Percentiles rank a stretch among this genome's conserved stretches.
phyloP scores from a whole-genome alignment of 2,797 vertebrate species.

The Xenentodon cancila region DNA sequence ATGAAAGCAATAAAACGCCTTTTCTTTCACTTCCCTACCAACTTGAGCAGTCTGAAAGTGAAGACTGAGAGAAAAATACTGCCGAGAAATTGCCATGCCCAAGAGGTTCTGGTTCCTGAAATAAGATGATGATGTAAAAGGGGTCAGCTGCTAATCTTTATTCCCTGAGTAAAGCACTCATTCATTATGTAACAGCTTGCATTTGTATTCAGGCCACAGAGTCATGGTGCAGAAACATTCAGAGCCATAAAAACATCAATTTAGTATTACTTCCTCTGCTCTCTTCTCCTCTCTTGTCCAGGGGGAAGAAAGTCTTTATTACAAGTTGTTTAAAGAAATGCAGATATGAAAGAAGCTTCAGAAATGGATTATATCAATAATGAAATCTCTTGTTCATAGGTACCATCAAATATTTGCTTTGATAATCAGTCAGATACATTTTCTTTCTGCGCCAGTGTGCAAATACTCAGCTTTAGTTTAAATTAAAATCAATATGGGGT shows the following conservation, averaged over 20 bases:
- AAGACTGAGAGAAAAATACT: constrained; percentile 50
- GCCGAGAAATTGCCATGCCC: constrained; percentile 63
- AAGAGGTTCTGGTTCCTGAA: constrained; percentile 75
- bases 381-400: constrained; percentile 50
- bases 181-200: constrained; percentile 86
- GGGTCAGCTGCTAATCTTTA: constrained; percentile 84
- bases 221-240: constrained; percentile 72
- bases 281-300: constrained; percentile 21
- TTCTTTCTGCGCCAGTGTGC: constrained; percentile 33
- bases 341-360: constrained; percentile 40
- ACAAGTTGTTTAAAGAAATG: constrained; percentile 58
- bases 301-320: constrained; percentile 46
- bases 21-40: constrained; percentile 16
- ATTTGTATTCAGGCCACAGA: constrained; percentile 85
- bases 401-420: constrained; percentile 69
- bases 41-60: constrained; percentile 43
- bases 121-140: constrained; percentile 81
- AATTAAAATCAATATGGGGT: constrained; percentile 59
- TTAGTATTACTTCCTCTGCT: constrained; percentile 59
- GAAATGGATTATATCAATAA: constrained; percentile 60
- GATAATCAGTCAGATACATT: constrained; percentile 57
- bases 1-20: constrained; percentile 18
- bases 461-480: constrained; percentile 53
- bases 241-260: constrained; percentile 68
- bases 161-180: constrained; percentile 82